A percentile compares a stretch with the other conserved stretches of the same genome.
Evolutionary conservation across 2,113 vertebrate genomes (phyloP).

Genomic region (Cinclus cinclus): DNA sequence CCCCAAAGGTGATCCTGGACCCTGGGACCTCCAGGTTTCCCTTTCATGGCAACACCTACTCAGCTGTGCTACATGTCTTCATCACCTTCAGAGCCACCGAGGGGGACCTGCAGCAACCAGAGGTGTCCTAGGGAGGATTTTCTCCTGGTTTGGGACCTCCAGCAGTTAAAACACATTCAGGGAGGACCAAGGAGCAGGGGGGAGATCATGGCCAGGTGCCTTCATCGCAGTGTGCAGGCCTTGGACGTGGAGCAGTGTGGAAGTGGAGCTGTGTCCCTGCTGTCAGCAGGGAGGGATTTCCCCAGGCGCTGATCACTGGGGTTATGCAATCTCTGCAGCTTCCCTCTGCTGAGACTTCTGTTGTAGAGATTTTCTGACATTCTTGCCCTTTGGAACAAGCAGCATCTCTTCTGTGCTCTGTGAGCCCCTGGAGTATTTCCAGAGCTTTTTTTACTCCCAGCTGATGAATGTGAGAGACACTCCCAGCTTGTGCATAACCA

Average conservation of each 20-base stretch:
- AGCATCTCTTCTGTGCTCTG: not conserved
- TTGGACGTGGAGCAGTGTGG: not conserved
- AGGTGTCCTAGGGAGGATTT: not conserved
- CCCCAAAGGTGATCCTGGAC: not conserved
- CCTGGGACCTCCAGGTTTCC: not conserved
- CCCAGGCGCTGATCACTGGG: not conserved
- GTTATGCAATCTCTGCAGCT: not conserved
- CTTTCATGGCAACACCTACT: not conserved
- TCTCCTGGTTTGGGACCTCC: not conserved
- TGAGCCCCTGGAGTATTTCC: not conserved
- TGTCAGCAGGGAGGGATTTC: not conserved
- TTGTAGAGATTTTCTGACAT: not conserved
- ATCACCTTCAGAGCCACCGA: not conserved
- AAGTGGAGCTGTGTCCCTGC: rapidly evolving
- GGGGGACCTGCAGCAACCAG: not conserved
- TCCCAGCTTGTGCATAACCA: not conserved
- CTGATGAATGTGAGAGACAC: not conserved
- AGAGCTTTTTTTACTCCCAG: not conserved
- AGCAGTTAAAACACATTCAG: not conserved
- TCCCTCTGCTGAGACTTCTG: not conserved
- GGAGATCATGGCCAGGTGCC: not conserved
- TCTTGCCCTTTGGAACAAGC: not conserved
- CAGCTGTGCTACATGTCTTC: not conserved
- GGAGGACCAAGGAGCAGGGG: not conserved
- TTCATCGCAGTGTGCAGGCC: rapidly evolving